These are phyloP conservation scores for Anorthoa munda DNA, from an alignment of 2,888 invertebrate genomes.

Conservation along the genomic window DNA sequence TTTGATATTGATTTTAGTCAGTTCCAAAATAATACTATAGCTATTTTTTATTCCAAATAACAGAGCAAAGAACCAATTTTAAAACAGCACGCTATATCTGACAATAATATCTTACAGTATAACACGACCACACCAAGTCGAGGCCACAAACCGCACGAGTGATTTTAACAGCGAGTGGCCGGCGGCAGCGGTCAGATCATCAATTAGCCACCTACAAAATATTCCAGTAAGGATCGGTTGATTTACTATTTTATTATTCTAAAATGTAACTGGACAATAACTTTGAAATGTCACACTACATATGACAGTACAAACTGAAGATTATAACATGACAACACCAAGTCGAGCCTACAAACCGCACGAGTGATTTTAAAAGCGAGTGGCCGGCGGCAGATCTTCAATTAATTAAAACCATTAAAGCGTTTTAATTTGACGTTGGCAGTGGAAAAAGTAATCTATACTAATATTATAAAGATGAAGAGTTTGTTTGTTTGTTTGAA, in stretches of 20 bases:
- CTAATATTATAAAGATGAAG: too few relatives aligned
- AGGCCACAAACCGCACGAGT: conserved; percentile 25
- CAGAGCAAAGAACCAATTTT: background rate
- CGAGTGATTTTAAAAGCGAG: conserved; percentile 52
- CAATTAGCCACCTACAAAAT: conserved; percentile 30
- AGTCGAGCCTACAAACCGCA: conserved; percentile 15
- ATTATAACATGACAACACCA: conserved; percentile 21
- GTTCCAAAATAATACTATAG: background rate
- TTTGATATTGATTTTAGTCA: background rate
- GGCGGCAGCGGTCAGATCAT: conserved; percentile 45
- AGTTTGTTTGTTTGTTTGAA: too few relatives aligned
- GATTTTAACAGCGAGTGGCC: conserved; percentile 51
- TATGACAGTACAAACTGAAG: conserved; percentile 6
- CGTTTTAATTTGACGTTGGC: too few relatives aligned
- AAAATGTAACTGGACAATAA: background rate
- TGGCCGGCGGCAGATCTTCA: conserved; percentile 42
- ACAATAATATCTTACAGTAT: conserved; percentile 7
- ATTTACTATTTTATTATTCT: background rate
- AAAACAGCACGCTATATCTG: background rate
- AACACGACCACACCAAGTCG: conserved; percentile 17
- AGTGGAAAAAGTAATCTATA: too few relatives aligned
- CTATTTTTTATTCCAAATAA: background rate
- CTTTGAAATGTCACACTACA: conserved; percentile 4
- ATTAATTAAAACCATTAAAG: conserved; percentile 14
- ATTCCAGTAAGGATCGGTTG: too few relatives aligned